Base-by-base conservation (phyloP, 2,797 vertebrate genomes). In the Adrianichthys oophorus region DNA sequence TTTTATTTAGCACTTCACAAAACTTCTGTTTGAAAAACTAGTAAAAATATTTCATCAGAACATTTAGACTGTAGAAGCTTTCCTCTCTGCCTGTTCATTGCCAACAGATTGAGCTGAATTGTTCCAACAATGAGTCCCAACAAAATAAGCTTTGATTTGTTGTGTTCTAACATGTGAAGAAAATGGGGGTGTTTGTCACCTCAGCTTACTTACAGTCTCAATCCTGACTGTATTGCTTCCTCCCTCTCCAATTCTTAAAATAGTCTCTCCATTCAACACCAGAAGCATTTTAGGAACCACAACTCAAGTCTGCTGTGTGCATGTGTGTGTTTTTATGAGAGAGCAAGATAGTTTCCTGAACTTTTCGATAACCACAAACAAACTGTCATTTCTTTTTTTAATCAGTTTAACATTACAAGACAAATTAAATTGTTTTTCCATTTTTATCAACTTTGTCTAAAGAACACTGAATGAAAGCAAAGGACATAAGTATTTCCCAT, bases 241-340 rank as follows among this genome's bases (percentile, higher is more conserved):
- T 42, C 50, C 16, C 32, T 68, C 52, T 60, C 48, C 54, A 16
- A 66, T 8, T 65, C 83, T 59, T 18, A 62, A 82, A 87, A 83
- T 86, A 82, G 79, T 70, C 68, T 49, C 71, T 68, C 47, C 66
- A 70, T 76, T 79, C 65, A 70, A 21, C 72, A 71, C 62, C 58
- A 52, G 55, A 48, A 59, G 63, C 65, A 44, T 66, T 79, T 78
- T 56, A 66, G 65, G 54, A 63, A 55, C 73, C 55, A 52, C 74
- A 70, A 26, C 59, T 59, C 56, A 21, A 67, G 60, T 76, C 70
- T 74, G 70, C 52, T 56, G 46, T 42, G 24, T 44, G 17, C 52
- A 14, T 21, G 40, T 49, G 41, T 32, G 24, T 23, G 42, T 50
- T n/a, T 18, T 17, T 52, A 4, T 15, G 18, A 7, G 21, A 8